Base-by-base conservation (phyloP, 1,140 invertebrate species). In the Dreissena polymorpha region DNA sequence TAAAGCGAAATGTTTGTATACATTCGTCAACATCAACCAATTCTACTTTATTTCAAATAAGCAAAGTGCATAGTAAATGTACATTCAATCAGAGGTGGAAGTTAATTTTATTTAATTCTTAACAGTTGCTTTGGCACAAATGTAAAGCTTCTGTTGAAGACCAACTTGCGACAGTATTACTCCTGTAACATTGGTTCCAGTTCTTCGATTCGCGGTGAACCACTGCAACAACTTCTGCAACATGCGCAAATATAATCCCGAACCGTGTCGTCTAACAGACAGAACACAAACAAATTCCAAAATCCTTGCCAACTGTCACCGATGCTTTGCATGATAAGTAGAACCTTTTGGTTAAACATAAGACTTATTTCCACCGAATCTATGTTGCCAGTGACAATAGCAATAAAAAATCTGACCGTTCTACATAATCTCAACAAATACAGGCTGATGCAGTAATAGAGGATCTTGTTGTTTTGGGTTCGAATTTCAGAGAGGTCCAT, bases 271-370 rank as follows among this genome's bases (percentile, higher is more conserved):
- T 87, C 83, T 23, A 55, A 79, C 14, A 87, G 65, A 78, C 83
- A 85, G 57, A 85, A 87, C 12, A 87, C 23, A 2, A 87, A 60
- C 76, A 68, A 87, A 51, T 87, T 87, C 27, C 67, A 85, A 57
- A 87, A 85, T 0, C 79, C 86, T 39, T 85, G 83, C 7, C 57
- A 25, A 13, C 83, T 80, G 65, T 85, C 86, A 0, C 83, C 83
- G 16, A 85, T 60, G 63, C 79, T 75, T 27, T 87, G 86, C 25
- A 87, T 55, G 25, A 71, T 65, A 12, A 87, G n/a, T 0, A 87
- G 51, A 14, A 87, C 69, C 27, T 29, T 53, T 18, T 85, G 69
- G 0, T n/a, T n/a, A n/a, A n/a, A n/a, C n/a, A 53, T n/a, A 0
- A 25, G 10, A 14, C 50, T 18, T 5, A 77, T 53, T 50, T 27